Base-by-base conservation (phyloP, 1,140 invertebrate genomes). In the Ctenoplectra terminalis region DNA sequence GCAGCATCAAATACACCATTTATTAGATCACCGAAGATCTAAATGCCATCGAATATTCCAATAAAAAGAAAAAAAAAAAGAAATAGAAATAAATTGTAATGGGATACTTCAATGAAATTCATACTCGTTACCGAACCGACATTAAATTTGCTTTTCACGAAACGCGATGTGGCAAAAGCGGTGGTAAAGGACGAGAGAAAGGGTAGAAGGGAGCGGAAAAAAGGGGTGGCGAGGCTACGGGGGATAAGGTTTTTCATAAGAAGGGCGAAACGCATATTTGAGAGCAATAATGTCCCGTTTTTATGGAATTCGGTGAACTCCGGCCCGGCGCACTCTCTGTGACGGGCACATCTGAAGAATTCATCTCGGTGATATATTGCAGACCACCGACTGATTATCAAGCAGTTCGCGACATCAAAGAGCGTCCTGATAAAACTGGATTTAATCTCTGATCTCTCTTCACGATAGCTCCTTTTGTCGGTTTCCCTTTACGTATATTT, bases 371-470 rank as follows among this genome's bases (percentile, higher is more conserved):
- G 77, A 81, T 84, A 85, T 82, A 84, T 75, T 50, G 46, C 48
- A 17, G 43, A 26, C 64, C 48, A 37, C 63, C 52, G 43, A 4
- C 54, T 73, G 72, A 85, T 82, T 85, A 85, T 82, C 50, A 77
- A 77, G 63, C 73, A 73, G 69, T 82, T 77, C 48, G 77, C 26
- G 58, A 81, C 50, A 81, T 85, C 79, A 85, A 85, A 86, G 61
- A 43, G n/a, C 13, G 17, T 11, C 58, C 75, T 64, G 56, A 75
- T 84, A 84, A 85, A 85, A 75, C 52, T 58, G 75, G 26, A 84
- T 73, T 84, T 80, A 81, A 69, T 81, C 70, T 74, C 43, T 60
- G 64, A 74, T 84, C 63, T 71, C 54, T 70, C 40, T 54, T n/a
- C 37, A 26, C 52, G 52, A 63, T 73, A n/a, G 48, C 48, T 81